Percentiles rank a stretch among this genome's conserved stretches.
Evolutionary conservation across 2,888 invertebrate genomes (phyloP).

Genomic region (Homarus gammarus): DNA sequence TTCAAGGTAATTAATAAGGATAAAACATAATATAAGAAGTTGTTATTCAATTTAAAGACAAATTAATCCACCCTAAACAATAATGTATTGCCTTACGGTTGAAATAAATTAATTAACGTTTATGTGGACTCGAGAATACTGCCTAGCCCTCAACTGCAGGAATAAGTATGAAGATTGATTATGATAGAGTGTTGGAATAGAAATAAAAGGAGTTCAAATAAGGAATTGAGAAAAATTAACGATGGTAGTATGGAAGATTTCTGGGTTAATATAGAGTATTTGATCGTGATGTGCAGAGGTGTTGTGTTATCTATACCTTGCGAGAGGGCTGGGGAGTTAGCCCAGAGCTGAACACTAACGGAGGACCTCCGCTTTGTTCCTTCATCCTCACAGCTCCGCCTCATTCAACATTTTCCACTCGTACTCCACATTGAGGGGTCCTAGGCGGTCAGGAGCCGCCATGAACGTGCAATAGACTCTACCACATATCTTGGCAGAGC

Average conservation of each 20-base stretch:
- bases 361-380: background rate
- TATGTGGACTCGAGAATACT: background rate
- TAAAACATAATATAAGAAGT: too few species aligned
- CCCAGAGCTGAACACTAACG: background rate
- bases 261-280: background rate
- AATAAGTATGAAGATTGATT: background rate
- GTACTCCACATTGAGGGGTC: background rate
- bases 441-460: background rate
- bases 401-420: background rate
- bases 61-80: too few species aligned
- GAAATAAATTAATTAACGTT: background rate
- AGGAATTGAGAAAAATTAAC: background rate
- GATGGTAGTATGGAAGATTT: background rate
- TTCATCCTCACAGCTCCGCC: background rate
- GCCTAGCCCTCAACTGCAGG: background rate
- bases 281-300: background rate
- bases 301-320: background rate
- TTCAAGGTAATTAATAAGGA: too few species aligned
- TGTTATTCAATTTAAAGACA: too few species aligned
- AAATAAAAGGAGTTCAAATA: background rate
- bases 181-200: background rate
- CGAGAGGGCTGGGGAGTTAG: background rate
- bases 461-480: background rate
- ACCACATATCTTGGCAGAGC: background rate
- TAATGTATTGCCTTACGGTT: too few species aligned